Evolutionary conservation across 2,797 vertebrate genomes (phyloP).

Genomic region (Alca torda): DNA sequence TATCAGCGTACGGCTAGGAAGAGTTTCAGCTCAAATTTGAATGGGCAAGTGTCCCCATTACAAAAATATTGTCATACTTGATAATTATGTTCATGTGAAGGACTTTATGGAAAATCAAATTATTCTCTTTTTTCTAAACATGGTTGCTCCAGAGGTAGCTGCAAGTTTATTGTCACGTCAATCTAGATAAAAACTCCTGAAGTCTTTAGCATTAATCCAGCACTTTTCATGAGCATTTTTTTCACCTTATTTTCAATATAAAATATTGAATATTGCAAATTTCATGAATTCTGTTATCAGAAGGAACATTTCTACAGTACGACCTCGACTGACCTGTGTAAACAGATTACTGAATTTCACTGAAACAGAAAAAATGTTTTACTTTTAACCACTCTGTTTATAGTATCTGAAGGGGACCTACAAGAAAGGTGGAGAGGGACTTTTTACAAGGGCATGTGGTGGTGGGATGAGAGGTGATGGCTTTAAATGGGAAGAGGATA

Average conservation of each 20-base stretch:
- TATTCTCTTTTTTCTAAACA: not conserved
- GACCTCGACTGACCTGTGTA: not conserved
- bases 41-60: not conserved
- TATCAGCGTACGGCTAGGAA: not conserved
- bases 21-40: not conserved
- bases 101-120: not conserved
- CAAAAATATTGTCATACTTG: not conserved
- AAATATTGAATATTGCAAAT: not conserved
- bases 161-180: not conserved
- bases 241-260: not conserved
- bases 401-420: not conserved
- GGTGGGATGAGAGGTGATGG: not conserved
- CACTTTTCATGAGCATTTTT: not conserved
- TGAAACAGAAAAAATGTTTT: not conserved
- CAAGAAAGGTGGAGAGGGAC: not conserved
- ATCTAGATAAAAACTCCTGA: not conserved
- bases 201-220: not conserved
- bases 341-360: not conserved
- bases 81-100: not conserved
- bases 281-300: not conserved
- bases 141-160: not conserved
- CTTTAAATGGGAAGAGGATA: not conserved
- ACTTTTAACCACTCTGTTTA: not conserved
- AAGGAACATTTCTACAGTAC: not conserved
- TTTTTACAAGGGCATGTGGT: not conserved